These are phyloP conservation scores for Lacerta bilineata DNA, from an alignment of 2,797 vertebrate species.

Conservation along the genomic window DNA sequence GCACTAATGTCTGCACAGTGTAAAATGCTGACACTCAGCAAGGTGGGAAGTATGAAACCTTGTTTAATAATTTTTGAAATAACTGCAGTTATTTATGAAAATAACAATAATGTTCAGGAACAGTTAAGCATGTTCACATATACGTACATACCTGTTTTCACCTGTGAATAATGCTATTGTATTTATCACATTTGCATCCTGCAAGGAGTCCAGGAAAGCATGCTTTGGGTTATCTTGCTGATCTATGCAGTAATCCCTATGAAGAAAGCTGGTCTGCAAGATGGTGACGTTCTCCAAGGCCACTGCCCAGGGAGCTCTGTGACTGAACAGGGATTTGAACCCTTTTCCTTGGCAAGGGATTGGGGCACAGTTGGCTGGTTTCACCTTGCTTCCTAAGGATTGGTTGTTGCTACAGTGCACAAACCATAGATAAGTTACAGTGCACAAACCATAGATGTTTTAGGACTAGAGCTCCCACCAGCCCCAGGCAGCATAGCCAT, in stretches of 20 bases:
- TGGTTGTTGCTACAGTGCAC: neutral
- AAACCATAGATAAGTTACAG: neutral
- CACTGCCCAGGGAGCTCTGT: neutral
- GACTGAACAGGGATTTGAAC: too few species aligned
- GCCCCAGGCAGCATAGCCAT: neutral
- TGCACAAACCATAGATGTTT: neutral
- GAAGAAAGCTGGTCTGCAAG: neutral
- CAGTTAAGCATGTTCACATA: neutral
- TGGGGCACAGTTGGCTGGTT: too few species aligned
- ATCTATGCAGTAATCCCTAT: too few species aligned
- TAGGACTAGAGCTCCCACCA: neutral
- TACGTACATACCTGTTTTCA: neutral
- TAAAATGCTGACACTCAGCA: neutral
- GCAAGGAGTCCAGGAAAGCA: neutral
- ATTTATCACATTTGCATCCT: neutral
- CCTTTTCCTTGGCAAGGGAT: neutral
- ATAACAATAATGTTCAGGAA: neutral
- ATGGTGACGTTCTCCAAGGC: too few species aligned
- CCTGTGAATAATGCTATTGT: neutral
- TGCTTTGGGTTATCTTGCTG: too few species aligned
- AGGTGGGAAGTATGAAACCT: neutral
- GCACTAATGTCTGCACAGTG: neutral
- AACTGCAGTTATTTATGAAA: neutral
- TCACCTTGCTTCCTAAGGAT: neutral
- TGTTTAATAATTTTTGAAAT: neutral